These are phyloP conservation scores for Dendroctonus valens DNA, from an alignment of 1,140 invertebrate species.

Conservation along the genomic window DNA sequence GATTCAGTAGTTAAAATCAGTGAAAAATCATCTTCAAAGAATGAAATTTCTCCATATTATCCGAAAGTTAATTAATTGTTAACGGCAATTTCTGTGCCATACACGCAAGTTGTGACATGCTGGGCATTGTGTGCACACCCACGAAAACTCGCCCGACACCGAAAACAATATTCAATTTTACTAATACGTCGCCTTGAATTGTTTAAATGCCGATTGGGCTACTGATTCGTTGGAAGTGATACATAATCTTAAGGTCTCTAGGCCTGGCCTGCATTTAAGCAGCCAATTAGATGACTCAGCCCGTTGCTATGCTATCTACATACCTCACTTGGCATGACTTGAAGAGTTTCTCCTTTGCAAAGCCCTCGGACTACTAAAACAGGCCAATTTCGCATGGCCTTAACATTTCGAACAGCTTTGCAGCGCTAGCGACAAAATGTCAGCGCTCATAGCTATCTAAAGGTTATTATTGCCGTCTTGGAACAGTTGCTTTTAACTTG, in stretches of 20 bases:
- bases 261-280: conserved; percentile 10
- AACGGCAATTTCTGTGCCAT: background rate
- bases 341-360: no score
- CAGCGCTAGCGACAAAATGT: no score
- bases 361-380: no score
- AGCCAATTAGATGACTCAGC: conserved; percentile 13
- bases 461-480: no score
- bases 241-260: conserved; percentile 23
- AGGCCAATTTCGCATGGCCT: no score
- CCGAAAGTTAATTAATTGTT: background rate
- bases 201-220: conserved; percentile 11
- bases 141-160: conserved; percentile 3
- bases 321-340: no score
- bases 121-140: conserved; percentile 1
- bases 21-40: background rate
- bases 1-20: background rate
- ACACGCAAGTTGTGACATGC: background rate
- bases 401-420: no score
- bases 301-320: background rate
- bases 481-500: no score
- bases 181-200: conserved; percentile 20
- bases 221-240: conserved; percentile 16
- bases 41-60: background rate
- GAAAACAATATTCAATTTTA: conserved; percentile 20
- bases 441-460: no score